A percentile compares a stretch with the other conserved stretches of the same genome.
phyloP scores from a whole-genome alignment of 2,888 invertebrate genomes.

The Catocala fraxini region DNA sequence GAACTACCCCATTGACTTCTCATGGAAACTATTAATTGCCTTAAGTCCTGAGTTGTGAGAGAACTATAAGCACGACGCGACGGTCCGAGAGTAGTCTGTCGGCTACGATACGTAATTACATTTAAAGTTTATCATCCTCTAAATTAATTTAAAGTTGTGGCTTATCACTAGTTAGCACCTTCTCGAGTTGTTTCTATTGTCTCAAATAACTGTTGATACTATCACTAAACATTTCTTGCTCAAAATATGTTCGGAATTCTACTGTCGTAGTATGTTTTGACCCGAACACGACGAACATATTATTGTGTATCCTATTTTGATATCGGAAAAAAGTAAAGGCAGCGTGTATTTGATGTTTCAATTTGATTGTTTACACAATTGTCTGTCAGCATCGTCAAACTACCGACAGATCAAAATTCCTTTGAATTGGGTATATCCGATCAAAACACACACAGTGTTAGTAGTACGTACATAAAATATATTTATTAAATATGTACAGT shows the following conservation, averaged over 20 bases:
- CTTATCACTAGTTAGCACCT: slow-evolving; percentile 21
- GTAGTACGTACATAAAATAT: too few species aligned
- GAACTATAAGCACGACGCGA: slow-evolving; percentile 8
- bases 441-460: too few species aligned
- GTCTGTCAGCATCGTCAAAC: slow-evolving; percentile 10
- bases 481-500: too few species aligned
- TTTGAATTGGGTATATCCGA: neutral
- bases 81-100: slow-evolving; percentile 13
- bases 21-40: slow-evolving; percentile 18
- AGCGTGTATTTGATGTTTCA: slow-evolving; percentile 14
- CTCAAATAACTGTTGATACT: neutral
- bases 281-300: neutral
- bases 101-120: slow-evolving; percentile 44
- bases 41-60: neutral
- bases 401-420: slow-evolving; percentile 3
- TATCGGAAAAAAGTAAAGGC: slow-evolving; percentile 10
- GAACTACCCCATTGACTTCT: slow-evolving; percentile 15
- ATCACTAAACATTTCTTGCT: neutral
- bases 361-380: slow-evolving; percentile 16
- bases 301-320: slow-evolving; percentile 12
- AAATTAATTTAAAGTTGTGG: slow-evolving; percentile 46
- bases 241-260: neutral
- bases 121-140: slow-evolving; percentile 42
- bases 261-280: neutral
- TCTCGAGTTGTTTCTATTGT: neutral